Base-by-base conservation (phyloP, 2,113 vertebrate genomes). In the Ursus arctos region DNA sequence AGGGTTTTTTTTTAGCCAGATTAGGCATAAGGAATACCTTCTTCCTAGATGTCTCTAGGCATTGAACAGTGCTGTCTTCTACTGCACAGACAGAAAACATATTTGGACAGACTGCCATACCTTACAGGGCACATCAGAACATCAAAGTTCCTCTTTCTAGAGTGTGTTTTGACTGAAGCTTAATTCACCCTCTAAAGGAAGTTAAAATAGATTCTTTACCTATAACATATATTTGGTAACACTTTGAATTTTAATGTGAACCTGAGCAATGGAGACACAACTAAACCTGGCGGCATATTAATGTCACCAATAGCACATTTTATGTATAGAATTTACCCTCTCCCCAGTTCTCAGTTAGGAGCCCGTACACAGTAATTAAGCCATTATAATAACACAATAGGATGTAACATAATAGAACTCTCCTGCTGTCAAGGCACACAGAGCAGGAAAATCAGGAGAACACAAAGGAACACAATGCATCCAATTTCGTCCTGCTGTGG, bases 301-400 rank as follows among this genome's bases (percentile, higher is more conserved):
- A 85, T 95, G 96, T 67, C 88, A 94, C 80, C 1, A 16, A 92
- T 90, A 90, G 84, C 67, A 28, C 79, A 28, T 79, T 97, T 97
- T 98, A 94, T 94, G 96, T 97, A 96, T 97, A 93, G 96, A 89
- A 85, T 80, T 57, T 81, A 16, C 71, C 91, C 36, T 88, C 87
- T 97, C 71, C 88, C 65, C 33, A 61, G 63, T 36, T 96, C 88
- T 81, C 98, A 88, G 96, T 96, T 80, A 94, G 97, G 91, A 95
- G 84, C 91, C 90, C 84, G 85, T 88, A 95, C 95, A 91, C 96
- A 96, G 88, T 97, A 95, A 98, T 98, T 97, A 98, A 98, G 93
- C 88, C 95, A 95, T 98, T 97, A 97, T 94, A 72, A 90, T 90
- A 81, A 91, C 97, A 98, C 97, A 98, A 96, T 96, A 87, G 95